Base-by-base conservation (phyloP, 2,888 invertebrate species). In the Ophion ellenae region DNA sequence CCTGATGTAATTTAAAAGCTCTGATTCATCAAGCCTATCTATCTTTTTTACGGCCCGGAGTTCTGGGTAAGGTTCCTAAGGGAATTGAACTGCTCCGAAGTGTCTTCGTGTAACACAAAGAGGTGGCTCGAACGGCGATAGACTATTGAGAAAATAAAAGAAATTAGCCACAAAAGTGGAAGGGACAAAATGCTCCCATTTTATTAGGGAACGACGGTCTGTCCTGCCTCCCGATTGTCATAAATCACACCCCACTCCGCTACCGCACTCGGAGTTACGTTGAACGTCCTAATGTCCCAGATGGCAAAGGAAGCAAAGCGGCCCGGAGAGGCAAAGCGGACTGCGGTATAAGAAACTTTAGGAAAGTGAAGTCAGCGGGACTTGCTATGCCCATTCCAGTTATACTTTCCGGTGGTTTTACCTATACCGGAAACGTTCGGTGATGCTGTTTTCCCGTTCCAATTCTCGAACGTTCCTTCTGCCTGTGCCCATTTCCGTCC, bases 311-410 rank as follows among this genome's bases (percentile, higher is more conserved):
- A 75, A 36, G 40, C 28, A 59, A 57, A 47, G 63, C 47, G 63
- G 64, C 40, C 40, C 64, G 20, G 36, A 63, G 70, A 66, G 61
- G 64, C 63, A 66, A 70, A 36, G 71, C 36, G 45, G 59, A 57
- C 63, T 66, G 71, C 53, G 59, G 67, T 45, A 81, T 78, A 83
- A 81, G 83, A 88, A 88, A 86, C 79, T 88, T 88, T 70, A 66
- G 66, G 40, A 86, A 87, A 87, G 88, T 88, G 87, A 88, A 88
- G 86, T 88, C 83, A 57, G 81, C 83, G 83, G 75, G 87, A 86
- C 84, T 87, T 9, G 67, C 74, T 59, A 53, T 61, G 69, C 76
- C 81, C 69, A 77, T 81, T 82, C 81, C 83, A 80, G 85, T 74
- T 88, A 73, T 85, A 86, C 83, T 85, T 87, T 86, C 81, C 73